phyloP scores from a whole-genome alignment of 2,113 vertebrate species.

The Poecile atricapillus region DNA sequence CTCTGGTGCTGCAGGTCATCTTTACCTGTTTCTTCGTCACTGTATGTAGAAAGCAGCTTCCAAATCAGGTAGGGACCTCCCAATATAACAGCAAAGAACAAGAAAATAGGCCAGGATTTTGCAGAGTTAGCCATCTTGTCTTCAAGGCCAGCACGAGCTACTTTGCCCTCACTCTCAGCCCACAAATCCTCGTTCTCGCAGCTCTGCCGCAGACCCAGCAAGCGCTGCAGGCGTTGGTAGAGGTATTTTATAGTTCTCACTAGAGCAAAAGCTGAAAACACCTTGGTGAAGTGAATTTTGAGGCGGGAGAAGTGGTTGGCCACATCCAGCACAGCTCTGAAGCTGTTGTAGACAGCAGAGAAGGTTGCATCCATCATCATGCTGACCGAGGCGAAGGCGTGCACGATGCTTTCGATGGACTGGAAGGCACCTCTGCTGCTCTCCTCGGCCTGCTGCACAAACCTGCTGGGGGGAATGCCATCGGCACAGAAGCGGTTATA shows the following conservation, averaged over 20 bases:
- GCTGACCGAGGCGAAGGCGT: conserved; percentile 93
- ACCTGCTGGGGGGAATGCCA: conserved; percentile 86
- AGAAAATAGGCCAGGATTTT: conserved; percentile 96
- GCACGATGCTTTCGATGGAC: conserved; percentile 97
- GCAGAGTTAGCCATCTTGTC: conserved; percentile 75
- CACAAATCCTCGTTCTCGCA: conserved; percentile 90
- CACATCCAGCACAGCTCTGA: conserved; percentile 94
- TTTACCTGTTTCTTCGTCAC: conserved; percentile 81
- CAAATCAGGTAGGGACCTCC: conserved; percentile 98
- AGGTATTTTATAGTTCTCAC: conserved; percentile 91
- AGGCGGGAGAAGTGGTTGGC: conserved; percentile 95
- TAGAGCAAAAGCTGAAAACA: conserved; percentile 93
- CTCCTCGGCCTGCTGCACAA: conserved; percentile 96
- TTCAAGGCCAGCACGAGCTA: conserved; percentile 71
- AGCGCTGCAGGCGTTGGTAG: conserved; percentile 82
- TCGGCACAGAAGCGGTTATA: conserved; percentile 84
- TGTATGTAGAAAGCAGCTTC: conserved; percentile 87
- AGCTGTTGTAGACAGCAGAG: conserved; percentile 97
- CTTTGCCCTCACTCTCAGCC: conserved; percentile 85
- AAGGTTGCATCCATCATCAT: conserved; percentile 99
- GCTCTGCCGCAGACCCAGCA: conserved; percentile 82
- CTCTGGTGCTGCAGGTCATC: background rate
- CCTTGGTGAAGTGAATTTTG: conserved; percentile 91
- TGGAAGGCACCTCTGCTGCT: conserved; percentile 96
- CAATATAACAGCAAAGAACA: conserved; percentile 94